Evolutionary conservation across 2,888 invertebrate species (phyloP).

Genomic region (Byasa hedistus): DNA sequence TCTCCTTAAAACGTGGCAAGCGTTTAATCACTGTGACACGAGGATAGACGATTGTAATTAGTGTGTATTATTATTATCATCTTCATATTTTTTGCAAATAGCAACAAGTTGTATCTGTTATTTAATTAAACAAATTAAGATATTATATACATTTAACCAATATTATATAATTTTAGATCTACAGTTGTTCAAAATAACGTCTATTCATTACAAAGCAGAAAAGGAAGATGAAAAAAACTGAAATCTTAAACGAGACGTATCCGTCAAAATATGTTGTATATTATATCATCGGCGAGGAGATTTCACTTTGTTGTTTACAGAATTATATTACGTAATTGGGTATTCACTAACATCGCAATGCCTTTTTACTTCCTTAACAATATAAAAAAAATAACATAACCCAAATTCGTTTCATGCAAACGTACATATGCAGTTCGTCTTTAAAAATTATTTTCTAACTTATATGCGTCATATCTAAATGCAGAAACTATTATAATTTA

Average conservation of each 20-base stretch:
- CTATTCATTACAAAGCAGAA: neutral
- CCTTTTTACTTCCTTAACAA: conserved; percentile 54
- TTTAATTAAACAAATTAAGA: too few species aligned
- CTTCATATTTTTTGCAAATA: too few species aligned
- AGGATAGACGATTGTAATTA: too few species aligned
- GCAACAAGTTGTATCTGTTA: too few species aligned
- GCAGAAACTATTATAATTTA: conserved; percentile 18
- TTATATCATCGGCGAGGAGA: conserved; percentile 64
- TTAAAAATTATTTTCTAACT: neutral
- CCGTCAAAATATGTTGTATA: conserved; percentile 38
- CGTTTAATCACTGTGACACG: too few species aligned
- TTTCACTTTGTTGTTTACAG: conserved; percentile 75
- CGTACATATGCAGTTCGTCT: neutral
- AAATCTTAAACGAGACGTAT: conserved; percentile 3
- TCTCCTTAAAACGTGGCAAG: too few species aligned
- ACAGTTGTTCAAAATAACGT: neutral
- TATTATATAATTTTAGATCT: neutral
- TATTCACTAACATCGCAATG: conserved; percentile 53
- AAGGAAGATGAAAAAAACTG: neutral
- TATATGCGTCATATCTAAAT: conserved; percentile 6
- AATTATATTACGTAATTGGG: conserved; percentile 65
- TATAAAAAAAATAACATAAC: conserved; percentile 28
- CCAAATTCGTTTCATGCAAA: neutral
- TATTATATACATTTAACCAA: neutral
- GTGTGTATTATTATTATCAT: too few species aligned